phyloP scores from a whole-genome alignment of 2,888 invertebrate genomes.

The Eumerus sabulonum region DNA sequence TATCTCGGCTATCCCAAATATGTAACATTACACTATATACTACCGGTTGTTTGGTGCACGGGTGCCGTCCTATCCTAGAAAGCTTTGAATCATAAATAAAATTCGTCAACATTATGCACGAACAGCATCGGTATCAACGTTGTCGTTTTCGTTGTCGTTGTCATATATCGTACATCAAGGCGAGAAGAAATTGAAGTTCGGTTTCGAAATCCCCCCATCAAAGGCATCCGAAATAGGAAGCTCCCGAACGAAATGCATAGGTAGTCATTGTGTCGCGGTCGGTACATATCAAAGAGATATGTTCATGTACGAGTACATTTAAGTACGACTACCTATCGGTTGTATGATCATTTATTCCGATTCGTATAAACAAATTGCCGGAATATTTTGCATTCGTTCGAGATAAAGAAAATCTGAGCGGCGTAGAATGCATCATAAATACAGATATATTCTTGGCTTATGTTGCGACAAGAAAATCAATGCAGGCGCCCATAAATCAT shows the following conservation, averaged over 20 bases:
- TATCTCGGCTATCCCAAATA: conserved; percentile 56
- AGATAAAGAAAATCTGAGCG: too few species aligned
- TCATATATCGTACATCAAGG: conserved; percentile 45
- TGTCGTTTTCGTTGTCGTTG: too few species aligned
- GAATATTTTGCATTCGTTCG: conserved; percentile 53
- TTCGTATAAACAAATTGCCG: conserved; percentile 60
- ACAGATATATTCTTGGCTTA: conserved; percentile 41
- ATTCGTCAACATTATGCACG: conserved; percentile 52
- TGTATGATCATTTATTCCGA: conserved; percentile 49
- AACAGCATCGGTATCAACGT: conserved; percentile 7
- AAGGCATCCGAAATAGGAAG: conserved; percentile 53
- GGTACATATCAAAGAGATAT: conserved; percentile 63
- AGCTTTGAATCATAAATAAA: conserved; percentile 51
- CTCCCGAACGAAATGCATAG: conserved; percentile 23
- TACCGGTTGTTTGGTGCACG: too few species aligned
- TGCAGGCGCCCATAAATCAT: conserved; percentile 52
- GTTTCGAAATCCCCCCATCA: conserved; percentile 47
- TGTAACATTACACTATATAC: conserved; percentile 9
- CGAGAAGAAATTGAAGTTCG: conserved; percentile 64
- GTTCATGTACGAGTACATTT: conserved; percentile 28
- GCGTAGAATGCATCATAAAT: conserved; percentile 6
- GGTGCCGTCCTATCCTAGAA: neutral
- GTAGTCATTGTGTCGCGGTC: conserved; percentile 27
- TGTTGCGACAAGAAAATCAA: conserved; percentile 52
- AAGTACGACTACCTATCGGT: conserved; percentile 4